These are phyloP conservation scores for Cephus runcator DNA, from an alignment of 2,888 invertebrate genomes.

Conservation along the genomic window DNA sequence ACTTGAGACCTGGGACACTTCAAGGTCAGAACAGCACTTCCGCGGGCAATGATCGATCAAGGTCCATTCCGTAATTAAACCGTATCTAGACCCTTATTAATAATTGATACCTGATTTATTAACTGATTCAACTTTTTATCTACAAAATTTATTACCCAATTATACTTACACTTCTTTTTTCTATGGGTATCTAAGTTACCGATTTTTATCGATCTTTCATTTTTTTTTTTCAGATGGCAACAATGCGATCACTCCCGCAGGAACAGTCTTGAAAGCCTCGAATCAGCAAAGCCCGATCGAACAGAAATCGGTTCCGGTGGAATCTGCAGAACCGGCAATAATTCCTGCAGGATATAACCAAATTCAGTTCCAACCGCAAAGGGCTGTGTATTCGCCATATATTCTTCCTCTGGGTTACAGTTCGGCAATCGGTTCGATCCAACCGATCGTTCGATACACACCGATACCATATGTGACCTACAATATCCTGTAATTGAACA, in stretches of 20 bases:
- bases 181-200: not conserved
- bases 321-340: not conserved
- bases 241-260: conserved; percentile 19
- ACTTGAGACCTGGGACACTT: not conserved
- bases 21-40: conserved; percentile 37
- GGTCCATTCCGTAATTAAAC: conserved; percentile 20
- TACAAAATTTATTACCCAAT: no score
- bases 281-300: conserved; percentile 1
- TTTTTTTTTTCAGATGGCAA: not conserved
- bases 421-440: not conserved
- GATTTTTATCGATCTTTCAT: not conserved
- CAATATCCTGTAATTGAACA: conserved; percentile 11
- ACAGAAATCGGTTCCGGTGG: not conserved
- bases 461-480: conserved; percentile 15
- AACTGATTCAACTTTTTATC: no score
- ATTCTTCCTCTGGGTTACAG: conserved; percentile 9
- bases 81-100: no score
- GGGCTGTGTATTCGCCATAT: conserved; percentile 9
- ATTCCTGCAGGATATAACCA: not conserved
- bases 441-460: conserved; percentile 12
- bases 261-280: conserved; percentile 16
- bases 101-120: no score
- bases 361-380: not conserved
- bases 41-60: conserved; percentile 35
- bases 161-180: no score